A percentile compares a stretch with the other conserved stretches of the same genome.
These are phyloP conservation scores for Drosophila ercepeae DNA, from an alignment of 1,140 invertebrate genomes.

Conservation along the genomic window DNA sequence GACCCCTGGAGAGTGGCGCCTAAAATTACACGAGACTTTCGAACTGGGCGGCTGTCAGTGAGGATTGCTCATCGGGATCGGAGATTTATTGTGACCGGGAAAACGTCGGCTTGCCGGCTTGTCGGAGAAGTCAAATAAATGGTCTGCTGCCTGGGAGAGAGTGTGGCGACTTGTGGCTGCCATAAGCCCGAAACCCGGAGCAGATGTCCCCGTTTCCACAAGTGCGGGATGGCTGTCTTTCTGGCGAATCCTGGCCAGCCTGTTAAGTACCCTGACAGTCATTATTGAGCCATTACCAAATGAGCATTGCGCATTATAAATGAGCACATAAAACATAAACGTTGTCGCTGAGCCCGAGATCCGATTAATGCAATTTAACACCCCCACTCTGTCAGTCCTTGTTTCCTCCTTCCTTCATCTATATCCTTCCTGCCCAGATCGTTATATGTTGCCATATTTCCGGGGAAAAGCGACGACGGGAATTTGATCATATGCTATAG, in stretches of 20 bases:
- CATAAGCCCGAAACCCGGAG: constrained; percentile 15
- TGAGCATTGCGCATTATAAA: constrained; percentile 78
- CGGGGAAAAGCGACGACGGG: constrained; percentile 36
- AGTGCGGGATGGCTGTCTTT: not conserved
- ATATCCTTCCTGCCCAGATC: not conserved
- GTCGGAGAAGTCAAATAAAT: constrained; percentile 32
- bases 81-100: constrained; percentile 53
- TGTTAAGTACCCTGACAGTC: constrained; percentile 64
- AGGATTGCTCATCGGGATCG: constrained; percentile 9
- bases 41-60: constrained; percentile 39
- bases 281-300: constrained; percentile 79
- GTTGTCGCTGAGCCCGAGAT: constrained; percentile 68
- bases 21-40: constrained; percentile 55
- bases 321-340: constrained; percentile 81
- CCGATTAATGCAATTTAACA: constrained; percentile 81
- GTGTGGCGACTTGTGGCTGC: constrained; percentile 18
- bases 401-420: constrained; percentile 8
- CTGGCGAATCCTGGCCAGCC: constrained; percentile 39
- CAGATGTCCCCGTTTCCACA: constrained; percentile 66
- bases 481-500: constrained; percentile 56
- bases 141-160: not conserved
- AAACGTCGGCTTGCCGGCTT: constrained; percentile 7
- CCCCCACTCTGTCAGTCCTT: constrained; percentile 43
- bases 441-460: constrained; percentile 75
- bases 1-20: constrained; percentile 75